Conservation (phyloP, 2,113 vertebrate species). For the Carettochelys insculpta region DNA sequence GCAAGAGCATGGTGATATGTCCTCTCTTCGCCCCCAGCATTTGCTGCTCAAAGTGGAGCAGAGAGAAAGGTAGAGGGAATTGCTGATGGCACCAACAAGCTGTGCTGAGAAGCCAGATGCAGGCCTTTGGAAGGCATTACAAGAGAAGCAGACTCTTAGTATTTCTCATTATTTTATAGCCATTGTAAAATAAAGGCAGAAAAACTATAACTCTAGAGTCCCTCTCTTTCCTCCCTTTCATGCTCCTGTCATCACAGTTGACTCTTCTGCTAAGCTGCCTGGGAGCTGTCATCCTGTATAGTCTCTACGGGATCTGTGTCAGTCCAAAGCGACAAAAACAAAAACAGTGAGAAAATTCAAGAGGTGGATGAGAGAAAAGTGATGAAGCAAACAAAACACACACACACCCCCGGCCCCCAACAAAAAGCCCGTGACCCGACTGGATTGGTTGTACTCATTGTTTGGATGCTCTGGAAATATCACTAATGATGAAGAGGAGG, state of each 20-base stretch:
- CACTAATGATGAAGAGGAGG: conserved; percentile 22
- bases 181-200: conserved; percentile 20
- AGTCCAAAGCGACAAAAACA: conserved; percentile 43
- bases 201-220: conserved; percentile 43
- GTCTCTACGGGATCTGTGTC: conserved; percentile 10
- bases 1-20: neutral
- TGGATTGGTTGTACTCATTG: neutral
- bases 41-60: neutral
- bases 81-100: neutral
- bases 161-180: conserved; percentile 42
- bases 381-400: conserved; percentile 1
- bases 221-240: conserved; percentile 20
- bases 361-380: conserved; percentile 19
- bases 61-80: neutral
- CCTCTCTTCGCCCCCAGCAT: neutral
- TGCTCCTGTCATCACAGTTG: conserved; percentile 17
- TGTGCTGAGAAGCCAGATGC: too few relatives aligned
- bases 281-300: conserved; percentile 19
- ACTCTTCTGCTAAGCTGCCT: conserved; percentile 26
- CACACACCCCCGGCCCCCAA: too few relatives aligned
- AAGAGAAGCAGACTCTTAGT: neutral
- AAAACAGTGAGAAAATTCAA: neutral
- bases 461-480: conserved; percentile 35
- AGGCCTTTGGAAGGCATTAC: neutral
- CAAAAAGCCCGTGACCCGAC: neutral